Evolutionary conservation across 2,888 invertebrate genomes (phyloP), one percentile per base, ranked within the genome.

Genomic region (Abscondita cerata): DNA sequence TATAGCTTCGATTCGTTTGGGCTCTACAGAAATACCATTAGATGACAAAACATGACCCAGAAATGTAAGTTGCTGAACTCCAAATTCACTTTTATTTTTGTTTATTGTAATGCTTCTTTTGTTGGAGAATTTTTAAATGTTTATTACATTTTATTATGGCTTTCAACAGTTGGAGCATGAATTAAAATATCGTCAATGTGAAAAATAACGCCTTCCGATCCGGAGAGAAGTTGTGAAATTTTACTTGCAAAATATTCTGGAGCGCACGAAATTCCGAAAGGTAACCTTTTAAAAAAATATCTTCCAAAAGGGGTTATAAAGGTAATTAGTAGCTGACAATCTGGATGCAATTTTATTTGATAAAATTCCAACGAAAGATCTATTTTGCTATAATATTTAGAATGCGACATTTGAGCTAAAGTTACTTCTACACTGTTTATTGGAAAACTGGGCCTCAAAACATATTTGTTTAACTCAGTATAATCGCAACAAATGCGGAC

Each of bases 251-350:
- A 38, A 8, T 38, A 38, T 38, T 38, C 25, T 25, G 38, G 38
- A 2, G 38, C 38, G 9, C 38, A 38, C 2, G 38, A 38, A 5
- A 38, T 38, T 13, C 38, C 15, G 15, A 38, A 38, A 9, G 38
- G 38, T 38, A 38, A 38, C 9, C 38, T 2, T 38, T 25, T 25
- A 25, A 16, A 44, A 2, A 15, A 5, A 25, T 4, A 44, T 9
- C 44, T 4, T 5, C 15, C 44, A 11, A 44, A 44, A 44, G 44
- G 44, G 2, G 44, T 44, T 44, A 44, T 44, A 16, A 44, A 16
- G 15, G 25, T 25, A 4, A 6, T 25, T 6, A 25, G 6, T 6
- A 25, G 6, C 6, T 25, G 25, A 6, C 25, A 4, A 4, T 25
- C 6, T 6, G 2, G 2, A 4, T 25, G 2, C 2, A 25, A 6